Evolutionary conservation across 2,888 invertebrate genomes (phyloP), one percentile per base, ranked within the genome.

Genomic region (Ypsolopha scabrella): DNA sequence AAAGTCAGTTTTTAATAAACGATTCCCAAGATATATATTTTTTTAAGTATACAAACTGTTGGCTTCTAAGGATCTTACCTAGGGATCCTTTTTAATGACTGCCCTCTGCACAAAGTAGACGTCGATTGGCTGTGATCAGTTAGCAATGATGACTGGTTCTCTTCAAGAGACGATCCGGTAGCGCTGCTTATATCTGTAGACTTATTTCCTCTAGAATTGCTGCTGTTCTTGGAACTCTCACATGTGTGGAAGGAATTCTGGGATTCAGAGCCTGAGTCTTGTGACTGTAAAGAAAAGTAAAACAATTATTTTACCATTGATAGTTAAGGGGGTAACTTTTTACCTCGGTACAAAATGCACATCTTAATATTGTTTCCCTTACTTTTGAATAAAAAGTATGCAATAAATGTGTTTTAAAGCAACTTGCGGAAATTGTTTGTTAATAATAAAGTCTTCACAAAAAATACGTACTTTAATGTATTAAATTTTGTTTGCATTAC

Each of bases 101-200:
- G 80, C 24, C 82, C 77, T 71, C 90, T 87, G 61, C 89, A 89
- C 6, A 87, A 72, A 62, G 81, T 89, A 58, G 81, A 90, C 56
- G 87, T 87, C 6, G 88, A 88, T 50, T 88, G 82, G 59, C 89
- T 87, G 57, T 85, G 83, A 59, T 88, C 85, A 14, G 68, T 76
- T 53, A 62, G 68, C 24, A 73, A 72, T 10, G 74, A 57, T 3
- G 70, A 60, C 45, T 88, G 80, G 34, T 88, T 87, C 57, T 89
- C 88, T 11, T 72, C 79, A 37, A 78, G 57, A 6, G 83, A 75
- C 0, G 78, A 83, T 1, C 71, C 75, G 58, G 72, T 75, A 41
- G 65, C 71, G 53, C 88, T 88, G 45, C 90, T 90, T 0, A 76
- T 65, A 58, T 87, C 86, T 43, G 85, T 83, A 8, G 85, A 80